Evolutionary conservation across 2,113 vertebrate genomes (phyloP).

Genomic region (Pagrus major): DNA sequence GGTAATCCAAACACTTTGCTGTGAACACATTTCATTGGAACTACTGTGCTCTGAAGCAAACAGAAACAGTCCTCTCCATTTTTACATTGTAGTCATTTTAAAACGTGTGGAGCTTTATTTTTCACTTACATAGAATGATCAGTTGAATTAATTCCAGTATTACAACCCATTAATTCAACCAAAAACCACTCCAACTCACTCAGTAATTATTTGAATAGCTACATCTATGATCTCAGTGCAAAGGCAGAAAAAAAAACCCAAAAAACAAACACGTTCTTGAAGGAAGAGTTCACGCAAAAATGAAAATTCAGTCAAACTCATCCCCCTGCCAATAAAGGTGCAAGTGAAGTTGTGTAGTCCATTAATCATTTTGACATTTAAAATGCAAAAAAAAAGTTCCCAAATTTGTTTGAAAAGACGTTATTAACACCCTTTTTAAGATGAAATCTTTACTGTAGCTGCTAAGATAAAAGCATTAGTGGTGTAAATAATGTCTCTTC

Average conservation of each 20-base stretch:
- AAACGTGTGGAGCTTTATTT: background rate
- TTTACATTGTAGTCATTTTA: background rate
- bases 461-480: too few relatives aligned
- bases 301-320: too few relatives aligned
- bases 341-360: too few relatives aligned
- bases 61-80: background rate
- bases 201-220: background rate
- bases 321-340: too few relatives aligned
- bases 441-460: too few relatives aligned
- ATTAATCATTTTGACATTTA: too few relatives aligned
- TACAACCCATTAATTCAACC: background rate
- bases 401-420: too few relatives aligned
- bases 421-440: too few relatives aligned
- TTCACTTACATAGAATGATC: background rate
- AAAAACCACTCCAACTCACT: background rate
- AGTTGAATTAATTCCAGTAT: background rate
- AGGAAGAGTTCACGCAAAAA: too few relatives aligned
- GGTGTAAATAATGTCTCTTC: too few relatives aligned
- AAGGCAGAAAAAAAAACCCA: background rate
- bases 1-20: background rate
- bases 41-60: background rate
- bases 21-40: background rate
- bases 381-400: too few relatives aligned
- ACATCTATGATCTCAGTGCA: constrained; percentile 4
- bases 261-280: too few relatives aligned